Evolutionary conservation across 1,140 invertebrate genomes (phyloP).

Genomic region (Drosophila sturtevanti): DNA sequence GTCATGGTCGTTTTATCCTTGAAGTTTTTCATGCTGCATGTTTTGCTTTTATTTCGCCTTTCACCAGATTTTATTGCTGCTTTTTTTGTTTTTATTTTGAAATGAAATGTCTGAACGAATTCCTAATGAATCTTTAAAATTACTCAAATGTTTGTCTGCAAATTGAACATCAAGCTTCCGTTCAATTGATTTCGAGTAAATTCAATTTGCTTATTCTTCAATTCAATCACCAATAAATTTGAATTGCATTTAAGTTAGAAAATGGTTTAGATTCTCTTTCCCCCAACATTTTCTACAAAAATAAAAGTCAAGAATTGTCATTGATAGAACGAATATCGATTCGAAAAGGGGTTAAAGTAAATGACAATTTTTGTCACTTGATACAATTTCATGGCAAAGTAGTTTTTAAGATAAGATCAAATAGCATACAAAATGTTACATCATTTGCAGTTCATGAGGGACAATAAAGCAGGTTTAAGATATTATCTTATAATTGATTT

Average conservation of each 20-base stretch:
- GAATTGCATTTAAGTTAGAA: slow-evolving; percentile 2
- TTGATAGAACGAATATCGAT: background rate
- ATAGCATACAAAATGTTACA: background rate
- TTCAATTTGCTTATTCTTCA: slow-evolving; percentile 5
- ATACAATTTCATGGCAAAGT: background rate
- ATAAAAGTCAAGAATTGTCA: background rate
- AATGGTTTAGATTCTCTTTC: background rate
- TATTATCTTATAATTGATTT: background rate
- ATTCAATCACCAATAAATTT: slow-evolving; percentile 4
- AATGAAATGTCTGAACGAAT: background rate
- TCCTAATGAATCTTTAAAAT: background rate
- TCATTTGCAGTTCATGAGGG: background rate
- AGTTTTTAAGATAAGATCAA: background rate
- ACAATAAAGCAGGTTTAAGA: background rate
- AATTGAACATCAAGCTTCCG: background rate
- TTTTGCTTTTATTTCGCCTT: background rate
- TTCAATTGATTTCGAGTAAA: slow-evolving; percentile 1
- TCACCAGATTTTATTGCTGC: background rate
- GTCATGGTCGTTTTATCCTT: background rate
- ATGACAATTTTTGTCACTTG: background rate
- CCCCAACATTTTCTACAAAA: background rate
- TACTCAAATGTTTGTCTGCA: background rate
- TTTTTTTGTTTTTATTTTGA: background rate
- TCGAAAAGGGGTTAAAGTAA: background rate
- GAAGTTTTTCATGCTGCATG: background rate